Base-by-base conservation (phyloP, 2,797 vertebrate species). In the Benthosema pterotum region DNA sequence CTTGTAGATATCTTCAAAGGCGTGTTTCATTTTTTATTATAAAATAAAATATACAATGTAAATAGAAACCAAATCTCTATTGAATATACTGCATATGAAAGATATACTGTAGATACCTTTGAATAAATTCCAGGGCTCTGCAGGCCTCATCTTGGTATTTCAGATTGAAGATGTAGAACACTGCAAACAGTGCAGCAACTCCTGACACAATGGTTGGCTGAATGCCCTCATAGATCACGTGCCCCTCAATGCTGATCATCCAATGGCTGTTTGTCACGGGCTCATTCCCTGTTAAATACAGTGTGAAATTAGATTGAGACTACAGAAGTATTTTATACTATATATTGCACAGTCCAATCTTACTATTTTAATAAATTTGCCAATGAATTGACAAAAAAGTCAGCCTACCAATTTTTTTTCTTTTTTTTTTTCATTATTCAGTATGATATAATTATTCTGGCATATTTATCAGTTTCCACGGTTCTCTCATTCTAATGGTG, bases 241-340 rank as follows among this genome's bases (percentile, higher is more conserved):
- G 57, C 17, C 46, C 32, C 49, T 60, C 42, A 48, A 49, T 15
- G 43, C 43, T 25, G 57, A 42, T 55, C 32, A 55, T 42, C 53
- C 53, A 55, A 38, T 12, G 14, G 38, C 32, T 5, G 15, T 38
- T 15, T 38, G 53, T 38, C 25, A 55, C 14, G 22, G 22, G 22
- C 38, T 42, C 14, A 11, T 55, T 28, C 14, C 25, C 53, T 38
- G 53, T 14, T 16, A 55, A 53, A 53, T 25, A 38, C 15, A 54
- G 17, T 38, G 22, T 38, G 14, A 54, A 38, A 53, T 53, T 53
- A 25, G 19, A 53, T 13, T n/a, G 52, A 53, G n/a, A n/a, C n/a
- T n/a, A n/a, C n/a, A n/a, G n/a, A n/a, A n/a, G n/a, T n/a, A n/a
- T n/a, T n/a, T n/a, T n/a, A n/a, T n/a, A n/a, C n/a, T n/a, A n/a